Conservation (phyloP, 1,140 invertebrate species). For the Metopolophium dirhodum region DNA sequence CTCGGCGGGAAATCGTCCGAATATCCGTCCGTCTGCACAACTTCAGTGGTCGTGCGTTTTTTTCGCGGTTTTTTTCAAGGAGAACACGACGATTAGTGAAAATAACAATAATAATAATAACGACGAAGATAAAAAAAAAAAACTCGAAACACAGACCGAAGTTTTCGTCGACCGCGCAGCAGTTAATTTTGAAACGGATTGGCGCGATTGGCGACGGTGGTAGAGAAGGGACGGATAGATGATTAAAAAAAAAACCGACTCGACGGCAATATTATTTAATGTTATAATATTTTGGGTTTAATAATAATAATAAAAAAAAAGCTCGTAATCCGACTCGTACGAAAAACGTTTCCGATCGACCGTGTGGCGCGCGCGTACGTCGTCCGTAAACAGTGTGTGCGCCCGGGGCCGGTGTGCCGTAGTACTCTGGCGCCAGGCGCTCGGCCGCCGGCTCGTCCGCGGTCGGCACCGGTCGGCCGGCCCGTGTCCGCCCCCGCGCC, state of each 20-base stretch:
- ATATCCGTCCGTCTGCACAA: neutral
- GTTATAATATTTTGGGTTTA: neutral
- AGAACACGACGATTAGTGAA: neutral
- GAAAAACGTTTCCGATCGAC: constrained; percentile 5
- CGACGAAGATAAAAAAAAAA: neutral
- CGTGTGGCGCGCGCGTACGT: constrained; percentile 31
- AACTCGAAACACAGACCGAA: neutral
- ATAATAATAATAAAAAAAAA: constrained; percentile 9
- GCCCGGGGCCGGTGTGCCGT: constrained; percentile 3
- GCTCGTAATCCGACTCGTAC: neutral
- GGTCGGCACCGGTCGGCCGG: constrained; percentile 50
- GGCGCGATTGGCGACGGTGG: neutral
- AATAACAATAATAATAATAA: neutral
- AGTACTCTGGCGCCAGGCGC: constrained; percentile 52
- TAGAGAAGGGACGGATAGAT: neutral
- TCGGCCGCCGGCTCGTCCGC: constrained; percentile 47
- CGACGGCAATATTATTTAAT: neutral
- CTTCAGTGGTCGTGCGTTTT: neutral
- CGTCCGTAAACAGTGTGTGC: constrained; percentile 31
- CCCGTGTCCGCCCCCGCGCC: constrained; percentile 52
- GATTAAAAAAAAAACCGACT: neutral
- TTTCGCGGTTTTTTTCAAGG: neutral
- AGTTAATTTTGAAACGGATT: neutral
- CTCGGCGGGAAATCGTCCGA: neutral
- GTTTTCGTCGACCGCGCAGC: neutral